Evolutionary conservation across 1,140 invertebrate genomes (phyloP), one percentile per base, ranked within the genome.

Genomic region (Drosophila pandora): DNA sequence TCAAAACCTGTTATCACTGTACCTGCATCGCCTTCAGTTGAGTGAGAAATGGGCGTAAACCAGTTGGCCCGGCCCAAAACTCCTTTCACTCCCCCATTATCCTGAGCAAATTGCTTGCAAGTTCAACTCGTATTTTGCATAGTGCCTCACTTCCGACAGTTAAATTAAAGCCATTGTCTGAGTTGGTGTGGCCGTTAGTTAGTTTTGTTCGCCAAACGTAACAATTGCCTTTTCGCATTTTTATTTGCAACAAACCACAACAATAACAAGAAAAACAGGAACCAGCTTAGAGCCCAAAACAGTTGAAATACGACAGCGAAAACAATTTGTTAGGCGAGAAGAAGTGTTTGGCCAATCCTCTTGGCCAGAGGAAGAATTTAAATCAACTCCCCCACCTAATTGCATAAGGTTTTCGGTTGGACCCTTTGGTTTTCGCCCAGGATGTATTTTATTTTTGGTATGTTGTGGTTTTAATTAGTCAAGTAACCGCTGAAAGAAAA

Each of bases 81-180:
- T 28, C 43, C 32, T 13, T 10, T 21, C 32, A 17, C 41, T 48
- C 22, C 23, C 34, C 63, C 49, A n/a, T 53, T 52, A 55, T 49
- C 30, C 62, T 47, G 62, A 37, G 43, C 82, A 90, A 82, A 90
- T 87, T 85, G 78, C 76, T 79, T 79, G 78, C 82, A 82, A 87
- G 81, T 90, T 90, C 77, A 88, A 84, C 84, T 88, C 83, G 80
- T 89, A 89, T 89, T 89, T 89, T 80, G 76, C 82, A 90, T 82
- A 90, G 71, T 87, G 76, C 62, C 78, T 82, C 78, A 85, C 79
- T 90, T 90, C 88, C 88, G 88, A 89, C 88, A 90, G 88, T 90
- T 90, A 90, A 90, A 90, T 90, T 90, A 90, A 90, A 90, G 88
- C 76, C 76, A 87, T 87, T 87, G 83, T 87, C 83, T 84, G 71